A percentile compares a stretch with the other conserved stretches of the same genome.
Conservation (phyloP, 2,888 invertebrate species). For the Meganola albula region DNA sequence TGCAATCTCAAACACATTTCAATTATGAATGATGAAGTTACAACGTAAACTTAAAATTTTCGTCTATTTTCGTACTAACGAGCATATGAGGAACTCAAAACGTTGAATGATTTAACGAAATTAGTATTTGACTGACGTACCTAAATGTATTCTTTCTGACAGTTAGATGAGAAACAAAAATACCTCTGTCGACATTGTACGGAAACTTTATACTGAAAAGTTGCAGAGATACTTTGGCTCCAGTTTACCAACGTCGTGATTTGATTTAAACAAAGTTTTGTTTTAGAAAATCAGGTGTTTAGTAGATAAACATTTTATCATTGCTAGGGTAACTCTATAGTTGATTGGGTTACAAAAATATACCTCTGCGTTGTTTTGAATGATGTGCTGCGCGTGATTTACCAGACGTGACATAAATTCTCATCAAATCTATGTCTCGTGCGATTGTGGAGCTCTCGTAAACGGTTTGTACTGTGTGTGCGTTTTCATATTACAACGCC, state of each 20-base stretch:
- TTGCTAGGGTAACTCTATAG: too few relatives aligned
- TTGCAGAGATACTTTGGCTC: constrained; percentile 45
- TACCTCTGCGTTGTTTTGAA: constrained; percentile 51
- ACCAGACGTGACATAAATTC: constrained; percentile 56
- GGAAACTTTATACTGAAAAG: constrained; percentile 66
- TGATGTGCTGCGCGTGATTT: constrained; percentile 51
- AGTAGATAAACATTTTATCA: too few relatives aligned
- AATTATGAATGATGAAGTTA: constrained; percentile 16
- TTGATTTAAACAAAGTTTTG: too few relatives aligned
- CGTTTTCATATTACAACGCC: constrained; percentile 14
- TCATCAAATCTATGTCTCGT: constrained; percentile 46
- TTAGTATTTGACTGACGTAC: constrained; percentile 60
- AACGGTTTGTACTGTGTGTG: constrained; percentile 15
- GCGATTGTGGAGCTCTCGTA: too few relatives aligned
- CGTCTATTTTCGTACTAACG: constrained; percentile 32
- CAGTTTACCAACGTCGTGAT: too few relatives aligned
- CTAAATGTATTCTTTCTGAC: constrained; percentile 55
- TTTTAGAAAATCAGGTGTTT: too few relatives aligned
- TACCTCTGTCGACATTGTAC: constrained; percentile 52
- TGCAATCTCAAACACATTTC: constrained; percentile 4
- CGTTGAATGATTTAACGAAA: constrained; percentile 42
- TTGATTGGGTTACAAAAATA: too few relatives aligned
- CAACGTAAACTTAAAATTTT: constrained; percentile 19
- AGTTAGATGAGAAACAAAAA: constrained; percentile 52
- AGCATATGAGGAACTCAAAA: constrained; percentile 35